A percentile compares a stretch with the other conserved stretches of the same genome.
Evolutionary conservation across 2,797 vertebrate species (phyloP).

Genomic region (Crocodylus rhombifer): DNA sequence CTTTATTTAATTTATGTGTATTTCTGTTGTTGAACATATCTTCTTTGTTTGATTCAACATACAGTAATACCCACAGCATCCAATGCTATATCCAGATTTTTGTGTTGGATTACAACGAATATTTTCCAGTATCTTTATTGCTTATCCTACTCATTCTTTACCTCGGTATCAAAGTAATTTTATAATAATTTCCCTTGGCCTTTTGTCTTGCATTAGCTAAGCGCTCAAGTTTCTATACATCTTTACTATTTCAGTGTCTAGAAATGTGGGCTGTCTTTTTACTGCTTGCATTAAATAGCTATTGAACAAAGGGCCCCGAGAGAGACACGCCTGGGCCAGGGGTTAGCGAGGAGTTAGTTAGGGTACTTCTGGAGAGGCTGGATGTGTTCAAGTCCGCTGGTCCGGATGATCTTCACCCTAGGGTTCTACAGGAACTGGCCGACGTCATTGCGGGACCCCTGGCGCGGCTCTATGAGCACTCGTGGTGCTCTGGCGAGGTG

Average conservation of each 20-base stretch:
- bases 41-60: constrained; percentile 8
- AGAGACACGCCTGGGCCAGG: no score
- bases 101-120: neutral
- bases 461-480: no score
- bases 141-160: constrained; percentile 38
- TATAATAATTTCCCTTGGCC: constrained; percentile 34
- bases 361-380: no score
- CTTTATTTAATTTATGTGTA: constrained; percentile 9
- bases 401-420: no score
- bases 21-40: constrained; percentile 11
- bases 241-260: neutral
- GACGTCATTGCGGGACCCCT: no score
- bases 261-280: neutral
- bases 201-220: constrained; percentile 14
- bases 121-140: neutral
- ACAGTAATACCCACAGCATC: neutral
- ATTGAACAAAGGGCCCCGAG: neutral
- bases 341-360: no score
- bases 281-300: neutral
- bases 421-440: no score
- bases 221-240: neutral
- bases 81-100: constrained; percentile 4
- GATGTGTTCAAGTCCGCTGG: no score
- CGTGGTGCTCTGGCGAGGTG: no score
- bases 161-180: neutral